Evolutionary conservation across 2,888 invertebrate species (phyloP).

Genomic region (Drosophila mulleri): DNA sequence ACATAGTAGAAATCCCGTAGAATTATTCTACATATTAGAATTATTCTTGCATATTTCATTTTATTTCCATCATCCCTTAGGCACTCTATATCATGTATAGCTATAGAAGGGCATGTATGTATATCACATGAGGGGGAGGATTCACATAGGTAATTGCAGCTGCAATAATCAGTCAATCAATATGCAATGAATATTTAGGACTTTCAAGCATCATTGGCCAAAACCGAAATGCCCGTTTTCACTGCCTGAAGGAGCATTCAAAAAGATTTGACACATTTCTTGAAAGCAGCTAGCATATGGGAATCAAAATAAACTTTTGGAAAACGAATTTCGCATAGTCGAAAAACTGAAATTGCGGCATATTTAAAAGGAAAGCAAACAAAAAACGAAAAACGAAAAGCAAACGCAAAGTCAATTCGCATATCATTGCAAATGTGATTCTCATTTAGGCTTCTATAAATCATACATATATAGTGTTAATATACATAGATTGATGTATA

Average conservation of each 20-base stretch:
- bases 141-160: too few relatives aligned
- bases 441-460: conserved; percentile 37
- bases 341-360: conserved; percentile 8
- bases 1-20: neutral
- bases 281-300: conserved; percentile 12
- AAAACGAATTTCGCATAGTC: conserved; percentile 17
- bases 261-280: conserved; percentile 26
- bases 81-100: neutral
- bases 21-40: too few relatives aligned
- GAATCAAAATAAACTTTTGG: conserved; percentile 26
- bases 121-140: too few relatives aligned
- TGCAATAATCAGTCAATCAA: neutral
- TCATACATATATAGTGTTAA: neutral
- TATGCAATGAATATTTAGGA: neutral
- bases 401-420: conserved; percentile 33
- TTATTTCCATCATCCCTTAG: neutral
- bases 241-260: neutral
- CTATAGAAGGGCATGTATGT: too few relatives aligned
- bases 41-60: neutral
- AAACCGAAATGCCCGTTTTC: neutral
- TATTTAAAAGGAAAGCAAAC: conserved; percentile 16
- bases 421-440: conserved; percentile 56
- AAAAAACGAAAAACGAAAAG: neutral
- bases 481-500: conserved; percentile 8
- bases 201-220: neutral